Percentiles rank a stretch among this genome's conserved stretches.
Conservation (phyloP, 2,113 vertebrate species). For the Gobio gobio region DNA sequence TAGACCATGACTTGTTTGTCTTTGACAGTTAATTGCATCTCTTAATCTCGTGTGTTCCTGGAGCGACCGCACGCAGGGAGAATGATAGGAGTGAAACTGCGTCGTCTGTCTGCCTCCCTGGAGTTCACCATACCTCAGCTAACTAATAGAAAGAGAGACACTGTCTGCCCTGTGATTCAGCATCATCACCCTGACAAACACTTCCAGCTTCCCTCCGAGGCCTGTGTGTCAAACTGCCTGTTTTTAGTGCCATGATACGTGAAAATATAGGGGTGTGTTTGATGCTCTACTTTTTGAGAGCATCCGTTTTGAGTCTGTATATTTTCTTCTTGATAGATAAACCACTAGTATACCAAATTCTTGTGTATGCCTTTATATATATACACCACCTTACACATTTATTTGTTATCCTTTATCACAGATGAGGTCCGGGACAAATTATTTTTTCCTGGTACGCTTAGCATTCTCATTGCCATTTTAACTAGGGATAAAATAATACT, state of each 20-base stretch:
- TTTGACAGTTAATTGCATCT: slow-evolving; percentile 52
- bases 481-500: no score
- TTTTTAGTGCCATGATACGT: neutral
- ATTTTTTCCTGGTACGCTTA: no score
- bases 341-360: no score
- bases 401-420: neutral
- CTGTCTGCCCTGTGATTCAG: slow-evolving; percentile 30
- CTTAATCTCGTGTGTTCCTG: slow-evolving; percentile 48
- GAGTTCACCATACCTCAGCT: slow-evolving; percentile 18
- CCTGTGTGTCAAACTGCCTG: slow-evolving; percentile 18
- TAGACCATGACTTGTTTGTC: slow-evolving; percentile 52
- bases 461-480: no score
- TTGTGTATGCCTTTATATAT: no score
- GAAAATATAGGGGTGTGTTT: neutral
- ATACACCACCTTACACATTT: no score
- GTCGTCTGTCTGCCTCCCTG: neutral
- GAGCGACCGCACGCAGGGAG: slow-evolving; percentile 22
- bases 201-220: slow-evolving; percentile 15
- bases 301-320: neutral
- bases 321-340: neutral
- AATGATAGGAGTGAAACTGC: slow-evolving; percentile 49
- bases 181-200: slow-evolving; percentile 44
- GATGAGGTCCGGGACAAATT: no score
- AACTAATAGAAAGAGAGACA: slow-evolving; percentile 24
- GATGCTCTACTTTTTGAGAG: neutral